A percentile compares a stretch with the other conserved stretches of the same genome.
Evolutionary conservation across 2,113 vertebrate species (phyloP).

Genomic region (Colaptes auratus): DNA sequence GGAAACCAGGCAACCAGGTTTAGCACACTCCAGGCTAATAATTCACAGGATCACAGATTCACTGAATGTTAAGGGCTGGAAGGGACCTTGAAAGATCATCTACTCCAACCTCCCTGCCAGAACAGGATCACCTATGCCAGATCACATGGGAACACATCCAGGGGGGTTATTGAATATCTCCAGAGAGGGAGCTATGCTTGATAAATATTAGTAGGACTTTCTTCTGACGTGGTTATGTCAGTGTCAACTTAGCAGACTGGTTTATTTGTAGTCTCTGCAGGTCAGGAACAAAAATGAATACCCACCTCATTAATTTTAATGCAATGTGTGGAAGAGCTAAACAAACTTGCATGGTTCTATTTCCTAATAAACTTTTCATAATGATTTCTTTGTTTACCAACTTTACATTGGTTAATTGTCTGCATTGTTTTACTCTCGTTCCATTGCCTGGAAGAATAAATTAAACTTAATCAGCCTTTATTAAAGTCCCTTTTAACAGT

Average conservation of each 20-base stretch:
- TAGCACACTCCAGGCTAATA: background rate
- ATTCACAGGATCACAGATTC: no score
- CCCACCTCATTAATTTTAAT: slow-evolving; percentile 12
- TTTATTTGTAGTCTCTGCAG: background rate
- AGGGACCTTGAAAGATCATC: no score
- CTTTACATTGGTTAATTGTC: slow-evolving; percentile 51
- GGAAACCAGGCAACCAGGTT: background rate
- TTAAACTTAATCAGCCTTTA: slow-evolving; percentile 34
- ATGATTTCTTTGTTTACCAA: slow-evolving; percentile 33
- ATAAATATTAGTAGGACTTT: background rate
- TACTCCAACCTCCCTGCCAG: no score
- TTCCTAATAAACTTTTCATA: slow-evolving; percentile 43
- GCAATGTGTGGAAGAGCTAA: background rate
- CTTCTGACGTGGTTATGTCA: background rate
- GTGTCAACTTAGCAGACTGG: background rate
- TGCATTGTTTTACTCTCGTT: slow-evolving; percentile 36
- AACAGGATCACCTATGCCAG: no score
- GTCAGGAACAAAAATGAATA: background rate
- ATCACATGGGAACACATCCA: no score
- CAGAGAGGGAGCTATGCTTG: background rate
- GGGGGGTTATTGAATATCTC: no score
- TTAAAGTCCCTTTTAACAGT: background rate
- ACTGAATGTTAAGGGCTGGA: no score
- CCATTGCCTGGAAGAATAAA: slow-evolving; percentile 23
- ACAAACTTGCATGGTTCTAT: background rate